phyloP scores from a whole-genome alignment of 1,140 invertebrate genomes.

The Drosophila quadrilineata region DNA sequence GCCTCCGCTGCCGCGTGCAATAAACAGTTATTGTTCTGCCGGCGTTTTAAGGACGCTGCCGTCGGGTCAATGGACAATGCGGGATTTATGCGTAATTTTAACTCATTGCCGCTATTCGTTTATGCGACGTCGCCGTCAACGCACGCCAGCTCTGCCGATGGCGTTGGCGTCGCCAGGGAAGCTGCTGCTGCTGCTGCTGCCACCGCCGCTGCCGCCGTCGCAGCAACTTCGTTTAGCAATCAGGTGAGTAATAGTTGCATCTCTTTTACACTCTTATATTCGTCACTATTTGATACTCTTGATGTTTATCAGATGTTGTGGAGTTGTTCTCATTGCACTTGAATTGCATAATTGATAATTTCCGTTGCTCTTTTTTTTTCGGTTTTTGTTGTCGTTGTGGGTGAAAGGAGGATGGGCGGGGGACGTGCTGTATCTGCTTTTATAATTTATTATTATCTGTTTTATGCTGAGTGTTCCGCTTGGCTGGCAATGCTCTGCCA shows the following conservation, averaged over 20 bases:
- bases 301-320: no score
- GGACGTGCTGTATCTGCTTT: conserved; percentile 48
- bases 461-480: conserved; percentile 38
- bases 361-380: conserved; percentile 58
- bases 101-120: conserved; percentile 71
- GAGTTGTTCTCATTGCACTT: conserved; percentile 37
- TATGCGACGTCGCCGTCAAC: conserved; percentile 73
- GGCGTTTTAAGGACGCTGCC: conserved; percentile 68
- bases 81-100: conserved; percentile 71
- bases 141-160: conserved; percentile 69
- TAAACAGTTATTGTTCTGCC: conserved; percentile 72
- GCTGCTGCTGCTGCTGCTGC: conserved; percentile 71
- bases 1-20: conserved; percentile 63
- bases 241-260: conserved; percentile 57
- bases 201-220: conserved; percentile 62
- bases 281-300: neutral
- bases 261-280: conserved; percentile 3
- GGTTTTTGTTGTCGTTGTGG: neutral
- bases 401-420: neutral
- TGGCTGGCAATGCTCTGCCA: conserved; percentile 27
- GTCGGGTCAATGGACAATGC: conserved; percentile 8
- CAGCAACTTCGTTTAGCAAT: conserved; percentile 49
- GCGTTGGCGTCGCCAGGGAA: conserved; percentile 72
- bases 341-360: conserved; percentile 66
- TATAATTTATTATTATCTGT: conserved; percentile 41